Evolutionary conservation across 2,888 invertebrate genomes (phyloP), one percentile per base, ranked within the genome.

Genomic region (Harmothoe impar): DNA sequence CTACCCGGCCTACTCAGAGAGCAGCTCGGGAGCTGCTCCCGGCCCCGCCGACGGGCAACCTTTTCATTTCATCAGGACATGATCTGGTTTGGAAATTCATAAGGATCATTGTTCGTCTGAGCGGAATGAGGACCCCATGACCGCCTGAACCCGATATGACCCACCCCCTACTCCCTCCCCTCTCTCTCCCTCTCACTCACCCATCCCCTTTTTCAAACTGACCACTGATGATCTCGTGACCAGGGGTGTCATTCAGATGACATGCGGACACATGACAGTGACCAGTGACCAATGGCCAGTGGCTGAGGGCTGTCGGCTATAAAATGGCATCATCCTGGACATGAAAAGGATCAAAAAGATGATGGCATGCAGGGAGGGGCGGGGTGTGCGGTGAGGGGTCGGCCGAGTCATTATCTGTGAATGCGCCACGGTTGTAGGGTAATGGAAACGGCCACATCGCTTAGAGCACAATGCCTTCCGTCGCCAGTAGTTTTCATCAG

Each of bases 101-200:
- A 86, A 86, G 33, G 86, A 86, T 86, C 86, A 86, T 86, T 86
- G 86, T 54, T 86, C 86, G 81, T 7, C 54, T 17, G 52, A 54
- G 86, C 20, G 86, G 86, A 52, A 86, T 86, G 72, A 29, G 72
- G 29, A 72, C 72, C 72, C 72, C 77, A 29, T 86, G 86, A 86
- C 86, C 86, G 86, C 56, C 20, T 86, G 86, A 86, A 86, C 86
- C 56, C 56, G 86, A 56, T 56, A 56, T 86, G 86, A 86, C 86
- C 86, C 31, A 86, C 52, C n/a, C n/a, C n/a, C n/a, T n/a, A n/a
- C n/a, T n/a, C n/a, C n/a, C 1, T 86, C 62, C 62, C 62, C 62
- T n/a, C 20, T 20, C 20, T 5, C 20, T 3, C 62, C 20, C 15
- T 15, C 15, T 20, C 1, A 3, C 20, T 20, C 7, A 12, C 62